Evolutionary conservation across 1,140 invertebrate species (phyloP).

Genomic region (Meloidogyne floridensis): DNA sequence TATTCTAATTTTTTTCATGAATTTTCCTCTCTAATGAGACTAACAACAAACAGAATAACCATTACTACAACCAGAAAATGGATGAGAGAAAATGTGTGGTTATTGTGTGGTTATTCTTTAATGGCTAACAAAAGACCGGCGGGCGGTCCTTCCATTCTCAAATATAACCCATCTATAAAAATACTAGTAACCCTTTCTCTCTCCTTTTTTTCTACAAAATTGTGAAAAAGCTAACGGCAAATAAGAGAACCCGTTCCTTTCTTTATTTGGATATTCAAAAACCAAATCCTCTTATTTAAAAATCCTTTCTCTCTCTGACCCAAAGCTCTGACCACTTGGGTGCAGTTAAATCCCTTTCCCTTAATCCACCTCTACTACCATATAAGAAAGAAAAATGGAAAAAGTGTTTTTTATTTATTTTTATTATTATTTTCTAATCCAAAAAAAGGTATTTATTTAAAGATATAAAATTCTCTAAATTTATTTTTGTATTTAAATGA

Average conservation of each 20-base stretch:
- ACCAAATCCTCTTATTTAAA: neutral
- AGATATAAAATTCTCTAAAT: too few species aligned
- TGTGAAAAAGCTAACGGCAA: neutral
- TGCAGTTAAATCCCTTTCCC: neutral
- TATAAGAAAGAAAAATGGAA: neutral
- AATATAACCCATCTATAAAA: neutral
- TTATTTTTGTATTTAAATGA: too few species aligned
- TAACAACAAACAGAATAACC: neutral
- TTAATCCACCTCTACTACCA: neutral
- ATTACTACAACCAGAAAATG: constrained; percentile 4
- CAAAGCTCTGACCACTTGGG: constrained; percentile 8
- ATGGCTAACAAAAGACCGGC: neutral
- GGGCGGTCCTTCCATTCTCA: neutral
- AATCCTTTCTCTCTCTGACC: neutral
- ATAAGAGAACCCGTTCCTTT: neutral
- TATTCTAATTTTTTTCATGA: too few species aligned
- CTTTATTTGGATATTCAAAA: neutral
- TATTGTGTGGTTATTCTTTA: neutral
- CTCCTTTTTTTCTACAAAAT: neutral
- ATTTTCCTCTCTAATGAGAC: too few species aligned
- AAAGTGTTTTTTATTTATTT: neutral
- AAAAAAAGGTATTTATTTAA: too few species aligned
- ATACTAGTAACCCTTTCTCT: neutral
- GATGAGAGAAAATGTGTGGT: neutral
- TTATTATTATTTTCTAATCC: neutral